Evolutionary conservation across 2,888 invertebrate genomes (phyloP).

Genomic region (Ormyrus nitidulus): DNA sequence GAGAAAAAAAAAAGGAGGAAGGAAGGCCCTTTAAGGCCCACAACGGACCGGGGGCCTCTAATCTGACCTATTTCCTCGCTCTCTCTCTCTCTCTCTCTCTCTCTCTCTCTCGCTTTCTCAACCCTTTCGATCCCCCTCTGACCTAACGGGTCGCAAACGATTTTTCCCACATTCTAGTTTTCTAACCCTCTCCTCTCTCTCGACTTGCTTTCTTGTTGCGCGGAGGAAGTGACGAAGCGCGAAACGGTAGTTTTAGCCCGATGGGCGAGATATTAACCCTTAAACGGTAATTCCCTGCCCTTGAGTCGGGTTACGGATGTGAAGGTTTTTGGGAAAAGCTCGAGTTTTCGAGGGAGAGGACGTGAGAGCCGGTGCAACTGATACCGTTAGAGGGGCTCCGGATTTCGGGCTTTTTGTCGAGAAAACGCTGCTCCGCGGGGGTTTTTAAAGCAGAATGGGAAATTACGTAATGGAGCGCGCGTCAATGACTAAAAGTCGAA

Average conservation of each 20-base stretch:
- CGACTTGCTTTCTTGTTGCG: conserved; percentile 16
- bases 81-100: conserved; percentile 6
- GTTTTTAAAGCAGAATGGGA: conserved; percentile 30
- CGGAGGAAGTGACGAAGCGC: conserved; percentile 60
- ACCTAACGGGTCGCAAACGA: conserved; percentile 69
- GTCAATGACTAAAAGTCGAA: conserved; percentile 13
- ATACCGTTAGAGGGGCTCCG: conserved; percentile 39
- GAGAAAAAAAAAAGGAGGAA: conserved; percentile 26
- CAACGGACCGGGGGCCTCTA: conserved; percentile 58
- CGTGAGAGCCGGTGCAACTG: conserved; percentile 24
- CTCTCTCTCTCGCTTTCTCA: conserved; percentile 61
- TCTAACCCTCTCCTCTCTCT: conserved; percentile 50
- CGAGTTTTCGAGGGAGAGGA: conserved; percentile 13
- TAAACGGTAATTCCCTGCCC: conserved; percentile 54
- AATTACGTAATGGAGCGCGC: conserved; percentile 42
- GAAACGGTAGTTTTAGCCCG: conserved; percentile 59
- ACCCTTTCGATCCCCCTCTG: conserved; percentile 67
- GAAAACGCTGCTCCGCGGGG: neutral
- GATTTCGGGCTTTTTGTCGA: conserved; percentile 10
- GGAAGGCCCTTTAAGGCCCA: conserved; percentile 54
- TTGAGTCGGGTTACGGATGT: conserved; percentile 40
- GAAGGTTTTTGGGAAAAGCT: conserved; percentile 30
- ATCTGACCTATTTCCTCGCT: conserved; percentile 70
- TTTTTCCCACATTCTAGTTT: conserved; percentile 74
- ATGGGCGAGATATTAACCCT: conserved; percentile 45